Evolutionary conservation across 2,797 vertebrate species (phyloP), one percentile per base, ranked within the genome.

Genomic region (Gastrophryne carolinensis): DNA sequence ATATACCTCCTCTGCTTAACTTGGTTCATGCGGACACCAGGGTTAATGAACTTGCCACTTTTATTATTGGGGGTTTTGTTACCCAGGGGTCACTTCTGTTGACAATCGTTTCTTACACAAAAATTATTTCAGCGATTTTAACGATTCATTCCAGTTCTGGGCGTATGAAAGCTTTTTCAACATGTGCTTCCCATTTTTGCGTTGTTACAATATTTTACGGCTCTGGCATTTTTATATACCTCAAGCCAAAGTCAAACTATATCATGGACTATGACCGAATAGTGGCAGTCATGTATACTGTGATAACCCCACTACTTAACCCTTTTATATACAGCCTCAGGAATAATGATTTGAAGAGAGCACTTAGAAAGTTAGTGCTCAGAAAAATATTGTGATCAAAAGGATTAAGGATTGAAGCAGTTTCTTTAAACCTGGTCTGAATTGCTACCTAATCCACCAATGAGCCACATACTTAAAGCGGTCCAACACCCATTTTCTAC

Each of bases 191-290:
- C 21, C 72, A 75, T n/a, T 75, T 75, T 27, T 50, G 6, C 0
- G 72, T 67, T 12, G 72, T 75, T 3, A 34, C 30, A 8, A 66
- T 75, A 60, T 75, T 67, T 50, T 75, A 75, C 12, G 63, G 62
- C 9, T 75, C 72, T 29, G 72, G 72, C 3, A 75, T 75, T 27
- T 75, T 60, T 52, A 67, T 75, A 19, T 75, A 75, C 27, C 23
- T 75, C 15, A 75, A 66, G 52, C 72, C 72, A 23, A 75, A 41
- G 23, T 67, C 72, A 12, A 67, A 47, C 29, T 75, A 75, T 41
- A 58, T 57, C 2, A 74, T 75, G 72, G 63, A 75, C 17, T 11
- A 50, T 3, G 72, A 67, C 53, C 30, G 63, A 13, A 4, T 75
- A 10, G 41, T 67, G n/a, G 52, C 72, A 10, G 54, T 75, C 23